phyloP scores from a whole-genome alignment of 2,888 invertebrate species.

The Drosophila dives region DNA sequence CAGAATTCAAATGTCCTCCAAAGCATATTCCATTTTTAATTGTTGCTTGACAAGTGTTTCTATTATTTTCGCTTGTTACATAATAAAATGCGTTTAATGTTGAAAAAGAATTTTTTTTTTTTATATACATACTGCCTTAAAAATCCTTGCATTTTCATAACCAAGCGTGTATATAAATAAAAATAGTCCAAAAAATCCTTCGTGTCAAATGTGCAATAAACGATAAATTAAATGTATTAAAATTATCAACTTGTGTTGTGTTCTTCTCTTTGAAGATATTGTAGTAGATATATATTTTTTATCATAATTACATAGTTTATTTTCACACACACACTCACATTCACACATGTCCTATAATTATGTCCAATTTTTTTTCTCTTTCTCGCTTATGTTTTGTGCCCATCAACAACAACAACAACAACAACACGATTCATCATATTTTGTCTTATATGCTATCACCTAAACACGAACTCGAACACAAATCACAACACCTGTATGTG shows the following conservation, averaged over 20 bases:
- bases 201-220: slow-evolving; percentile 62
- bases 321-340: slow-evolving; percentile 22
- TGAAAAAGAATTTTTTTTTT: neutral
- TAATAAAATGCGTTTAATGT: neutral
- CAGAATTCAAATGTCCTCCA: neutral
- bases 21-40: neutral
- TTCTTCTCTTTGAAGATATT: slow-evolving; percentile 17
- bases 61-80: neutral
- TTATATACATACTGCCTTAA: neutral
- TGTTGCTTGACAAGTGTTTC: neutral
- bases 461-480: slow-evolving; percentile 23
- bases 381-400: slow-evolving; percentile 69
- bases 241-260: slow-evolving; percentile 19
- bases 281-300: slow-evolving; percentile 5
- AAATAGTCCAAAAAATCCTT: neutral
- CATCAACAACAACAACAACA: slow-evolving; percentile 25
- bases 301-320: slow-evolving; percentile 19
- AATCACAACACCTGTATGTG: slow-evolving; percentile 28
- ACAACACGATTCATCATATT: slow-evolving; percentile 24
- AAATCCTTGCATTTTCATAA: neutral
- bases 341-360: slow-evolving; percentile 63
- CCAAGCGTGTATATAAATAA: slow-evolving; percentile 47
- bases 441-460: slow-evolving; percentile 34
- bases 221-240: slow-evolving; percentile 37
- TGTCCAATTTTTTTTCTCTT: slow-evolving; percentile 59